Base-by-base conservation (phyloP, 2,797 vertebrate species). In the Etheostoma perlongum region DNA sequence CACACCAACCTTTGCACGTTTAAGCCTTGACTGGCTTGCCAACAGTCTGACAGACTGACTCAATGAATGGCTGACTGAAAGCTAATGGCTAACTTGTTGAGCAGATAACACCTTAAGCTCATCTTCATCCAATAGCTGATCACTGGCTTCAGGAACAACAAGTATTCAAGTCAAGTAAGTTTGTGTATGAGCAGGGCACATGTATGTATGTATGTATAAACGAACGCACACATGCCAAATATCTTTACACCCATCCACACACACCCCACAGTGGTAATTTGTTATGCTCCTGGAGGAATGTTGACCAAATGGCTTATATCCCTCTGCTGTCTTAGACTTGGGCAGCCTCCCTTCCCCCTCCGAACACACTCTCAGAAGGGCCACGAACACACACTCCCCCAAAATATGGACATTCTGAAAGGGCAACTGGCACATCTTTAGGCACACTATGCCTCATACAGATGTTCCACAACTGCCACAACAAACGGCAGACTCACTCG, bases 271-370 rank as follows among this genome's bases (percentile, higher is more conserved):
- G 63, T 63, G 72, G 78, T 89, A 70, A 87, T 93, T 87, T 89
- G 91, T 87, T 93, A 88, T 89, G 90, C 87, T 92, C 75, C 81
- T 69, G 77, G 71, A 75, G 92, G 92, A 93, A 94, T 92, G 92
- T 88, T 91, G 91, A 91, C 90, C 91, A 93, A 94, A 93, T 92
- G 90, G 91, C 86, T 91, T 85, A 83, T 61, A 92, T 88, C 90
- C 86, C 82, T 85, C 80, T 79, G 75, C 88, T 85, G 90, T 92
- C 89, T 87, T 68, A 4, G 76, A 76, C 85, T 27, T 12, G 9
- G 36, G 57, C 18, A 76, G 67, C 65, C 62, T 19, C 85, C 91
- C 89, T 42, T 77, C 90, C 91, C 89, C 90, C 78, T 67, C 70
- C 51, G 6, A 19, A 67, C 74, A 74, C 16, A 25, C 52, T 63